Evolutionary conservation across 35 echinoderm and acorn worm species (phyloP), one percentile per base, ranked within the genome.

Genomic region (Acanthaster planci): DNA sequence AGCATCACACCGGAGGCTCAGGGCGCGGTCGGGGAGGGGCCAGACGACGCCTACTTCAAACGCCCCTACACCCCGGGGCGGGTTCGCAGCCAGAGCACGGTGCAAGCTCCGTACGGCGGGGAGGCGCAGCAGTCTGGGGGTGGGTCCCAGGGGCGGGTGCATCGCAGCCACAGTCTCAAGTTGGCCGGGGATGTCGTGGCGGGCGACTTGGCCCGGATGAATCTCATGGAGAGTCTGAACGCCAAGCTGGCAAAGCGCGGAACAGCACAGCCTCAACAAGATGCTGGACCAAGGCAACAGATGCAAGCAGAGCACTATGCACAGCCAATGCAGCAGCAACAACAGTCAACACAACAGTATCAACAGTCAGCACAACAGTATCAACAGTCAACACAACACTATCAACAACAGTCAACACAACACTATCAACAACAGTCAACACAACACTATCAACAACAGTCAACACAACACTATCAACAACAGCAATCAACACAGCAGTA

Each of bases 161-260:
- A 40, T 7, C 90, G 94, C 8, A 97, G 94, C 26, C 86, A 92
- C 35, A 92, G 89, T 83, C 50, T 92, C 21, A 57, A 82, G n/a
- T 42, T 87, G 10, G 58, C 90, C 9, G 84, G 54, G 30, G 94
- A 97, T 54, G 58, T 58, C 8, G 36, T 80, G 51, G n/a, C 52
- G 5, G 80, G 54, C 16, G 83, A 60, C 51, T 64, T 94, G 76
- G 85, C 72, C 26, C 76, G 89, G 27, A 32, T 86, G 12, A 78
- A 51, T 37, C 76, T 92, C 58, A 84, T 89, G 78, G 94, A 97
- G 39, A 95, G 89, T 55, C 58, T 97, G 59, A 91, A 89, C 83
- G 94, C 94, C 8, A 97, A 92, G 52, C 60, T 97, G 72, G 90
- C 94, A 19, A 60, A 92, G 78, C 52, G 94, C 51, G 56, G 51